A percentile compares a stretch with the other conserved stretches of the same genome.
Conservation (phyloP, 2,113 vertebrate genomes). For the Terrapene triunguis region DNA sequence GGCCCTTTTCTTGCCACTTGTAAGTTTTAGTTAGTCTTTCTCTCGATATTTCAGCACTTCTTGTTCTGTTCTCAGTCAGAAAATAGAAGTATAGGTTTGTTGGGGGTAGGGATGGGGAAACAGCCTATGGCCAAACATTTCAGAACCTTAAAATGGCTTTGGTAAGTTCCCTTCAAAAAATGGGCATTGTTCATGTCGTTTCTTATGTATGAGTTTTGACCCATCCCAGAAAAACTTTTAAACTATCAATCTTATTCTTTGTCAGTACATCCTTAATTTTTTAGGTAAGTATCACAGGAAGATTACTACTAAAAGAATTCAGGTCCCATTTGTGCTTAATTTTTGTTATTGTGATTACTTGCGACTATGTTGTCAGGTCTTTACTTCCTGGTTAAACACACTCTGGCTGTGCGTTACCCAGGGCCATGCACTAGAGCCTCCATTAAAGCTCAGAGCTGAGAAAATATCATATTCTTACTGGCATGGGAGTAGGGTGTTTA, state of each 20-base stretch:
- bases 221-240: not conserved
- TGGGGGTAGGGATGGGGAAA: not conserved
- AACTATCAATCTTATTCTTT: not conserved
- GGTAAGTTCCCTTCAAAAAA: not conserved
- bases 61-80: not conserved
- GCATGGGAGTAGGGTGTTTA: too few relatives aligned
- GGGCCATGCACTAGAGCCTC: fast-evolving
- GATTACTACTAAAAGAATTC: not conserved
- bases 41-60: not conserved
- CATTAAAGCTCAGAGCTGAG: not conserved
- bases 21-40: not conserved
- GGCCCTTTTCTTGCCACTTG: not conserved
- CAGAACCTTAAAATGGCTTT: not conserved
- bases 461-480: too few relatives aligned
- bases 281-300: not conserved
- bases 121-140: not conserved
- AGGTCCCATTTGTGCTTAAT: not conserved
- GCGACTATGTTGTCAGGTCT: not conserved
- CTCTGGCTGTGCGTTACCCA: not conserved
- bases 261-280: fast-evolving
- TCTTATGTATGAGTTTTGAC: not conserved
- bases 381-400: too few relatives aligned
- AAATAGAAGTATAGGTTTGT: not conserved
- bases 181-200: not conserved
- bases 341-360: not conserved